phyloP scores from a whole-genome alignment of 2,888 invertebrate species.

The Hydriomena furcata region DNA sequence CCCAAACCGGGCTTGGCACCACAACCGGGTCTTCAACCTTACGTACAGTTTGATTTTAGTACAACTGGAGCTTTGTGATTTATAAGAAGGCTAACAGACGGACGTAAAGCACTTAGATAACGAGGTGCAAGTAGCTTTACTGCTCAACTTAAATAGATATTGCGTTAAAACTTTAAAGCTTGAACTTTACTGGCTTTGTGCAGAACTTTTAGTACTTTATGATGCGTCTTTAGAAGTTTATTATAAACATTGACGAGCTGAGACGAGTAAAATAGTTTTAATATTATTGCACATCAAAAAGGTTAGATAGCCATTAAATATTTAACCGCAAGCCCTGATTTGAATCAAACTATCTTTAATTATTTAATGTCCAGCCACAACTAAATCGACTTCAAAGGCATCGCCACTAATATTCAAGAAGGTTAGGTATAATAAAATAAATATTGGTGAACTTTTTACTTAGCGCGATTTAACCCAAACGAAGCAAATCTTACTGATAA shows the following conservation, averaged over 20 bases:
- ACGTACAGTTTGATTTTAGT: slow-evolving; percentile 36
- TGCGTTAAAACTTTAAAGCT: slow-evolving; percentile 1
- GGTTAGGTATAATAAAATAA: not conserved
- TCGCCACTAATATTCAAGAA: not conserved
- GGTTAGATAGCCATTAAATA: too few species aligned
- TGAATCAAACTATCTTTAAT: not conserved
- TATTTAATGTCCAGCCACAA: too few species aligned
- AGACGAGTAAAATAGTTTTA: not conserved
- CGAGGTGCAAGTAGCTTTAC: not conserved
- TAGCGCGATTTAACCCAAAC: too few species aligned
- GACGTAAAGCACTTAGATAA: not conserved
- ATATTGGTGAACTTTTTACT: too few species aligned
- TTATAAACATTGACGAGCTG: slow-evolving; percentile 2
- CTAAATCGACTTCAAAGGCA: not conserved
- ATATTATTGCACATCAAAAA: too few species aligned
- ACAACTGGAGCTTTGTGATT: slow-evolving; percentile 25
- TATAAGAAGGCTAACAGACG: slow-evolving; percentile 17
- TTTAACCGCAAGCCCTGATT: not conserved
- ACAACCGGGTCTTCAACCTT: too few species aligned
- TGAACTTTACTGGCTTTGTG: not conserved
- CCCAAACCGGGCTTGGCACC: too few species aligned
- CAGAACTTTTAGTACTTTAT: slow-evolving; percentile 4
- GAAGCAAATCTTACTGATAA: too few species aligned
- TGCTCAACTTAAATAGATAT: slow-evolving; percentile 1
- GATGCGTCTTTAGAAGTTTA: slow-evolving; percentile 10